Percentiles rank a stretch among this genome's conserved stretches.
These are phyloP conservation scores for Halyomorpha halys DNA, from an alignment of 1,140 invertebrate genomes.

Conservation along the genomic window DNA sequence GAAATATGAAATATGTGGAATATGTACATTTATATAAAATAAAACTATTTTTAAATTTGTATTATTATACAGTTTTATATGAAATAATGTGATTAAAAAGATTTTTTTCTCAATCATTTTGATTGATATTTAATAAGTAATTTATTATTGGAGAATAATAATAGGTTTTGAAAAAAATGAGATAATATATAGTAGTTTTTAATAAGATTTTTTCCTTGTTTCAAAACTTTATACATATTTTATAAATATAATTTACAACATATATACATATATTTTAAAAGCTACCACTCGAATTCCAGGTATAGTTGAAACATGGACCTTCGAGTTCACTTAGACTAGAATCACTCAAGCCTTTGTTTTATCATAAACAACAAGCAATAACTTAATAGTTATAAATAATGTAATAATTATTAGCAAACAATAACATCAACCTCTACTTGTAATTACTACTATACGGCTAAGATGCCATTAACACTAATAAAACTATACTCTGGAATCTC, in stretches of 20 bases:
- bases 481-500: too few species aligned
- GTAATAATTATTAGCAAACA: neutral
- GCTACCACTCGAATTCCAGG: conserved; percentile 4
- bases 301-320: neutral
- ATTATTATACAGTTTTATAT: too few species aligned
- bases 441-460: neutral
- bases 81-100: too few species aligned
- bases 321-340: conserved; percentile 15
- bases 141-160: too few species aligned
- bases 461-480: conserved; percentile 1
- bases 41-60: too few species aligned
- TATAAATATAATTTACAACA: conserved; percentile 11
- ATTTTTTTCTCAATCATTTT: too few species aligned
- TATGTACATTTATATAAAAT: too few species aligned
- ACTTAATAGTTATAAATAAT: conserved; percentile 3
- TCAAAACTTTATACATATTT: neutral
- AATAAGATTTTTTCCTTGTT: neutral
- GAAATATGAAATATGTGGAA: too few species aligned
- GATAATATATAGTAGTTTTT: neutral
- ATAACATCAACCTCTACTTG: conserved; percentile 10
- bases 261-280: conserved; percentile 11
- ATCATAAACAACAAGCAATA: conserved; percentile 13
- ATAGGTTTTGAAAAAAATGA: neutral
- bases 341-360: conserved; percentile 17
- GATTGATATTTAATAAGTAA: too few species aligned